Percentiles rank a stretch among this genome's conserved stretches.
phyloP scores from a whole-genome alignment of 2,888 invertebrate species.

The Xylocampa areola region DNA sequence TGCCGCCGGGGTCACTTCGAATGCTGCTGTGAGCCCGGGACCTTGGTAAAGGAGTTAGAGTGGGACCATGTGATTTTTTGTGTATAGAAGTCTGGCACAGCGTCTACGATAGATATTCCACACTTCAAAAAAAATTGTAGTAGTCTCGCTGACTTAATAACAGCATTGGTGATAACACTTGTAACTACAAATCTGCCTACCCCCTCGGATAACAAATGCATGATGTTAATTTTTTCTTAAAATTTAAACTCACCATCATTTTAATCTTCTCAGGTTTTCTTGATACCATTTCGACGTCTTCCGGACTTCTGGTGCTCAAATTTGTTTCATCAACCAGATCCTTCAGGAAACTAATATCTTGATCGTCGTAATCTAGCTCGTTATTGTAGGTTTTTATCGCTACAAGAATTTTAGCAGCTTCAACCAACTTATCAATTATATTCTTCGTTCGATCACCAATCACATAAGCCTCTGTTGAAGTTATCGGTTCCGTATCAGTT shows the following conservation, averaged over 20 bases:
- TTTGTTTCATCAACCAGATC: conserved; percentile 74
- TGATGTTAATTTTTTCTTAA: not conserved
- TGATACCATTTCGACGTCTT: conserved; percentile 72
- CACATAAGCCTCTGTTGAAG: conserved; percentile 53
- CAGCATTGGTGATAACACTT: too few species aligned
- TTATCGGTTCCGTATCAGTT: conserved; percentile 26
- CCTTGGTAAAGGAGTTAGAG: too few species aligned
- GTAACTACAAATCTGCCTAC: too few species aligned
- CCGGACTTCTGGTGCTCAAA: conserved; percentile 64
- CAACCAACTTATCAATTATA: conserved; percentile 8
- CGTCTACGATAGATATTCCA: too few species aligned
- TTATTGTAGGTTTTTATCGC: conserved; percentile 42
- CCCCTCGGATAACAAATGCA: too few species aligned
- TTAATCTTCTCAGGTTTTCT: conserved; percentile 23
- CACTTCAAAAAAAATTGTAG: too few species aligned
- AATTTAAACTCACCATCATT: conserved; percentile 54
- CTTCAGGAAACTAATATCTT: conserved; percentile 59
- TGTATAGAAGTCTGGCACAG: too few species aligned
- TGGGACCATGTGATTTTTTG: too few species aligned
- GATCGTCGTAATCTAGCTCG: conserved; percentile 38
- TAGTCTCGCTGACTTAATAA: too few species aligned
- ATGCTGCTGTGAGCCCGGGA: too few species aligned
- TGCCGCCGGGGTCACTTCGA: too few species aligned
- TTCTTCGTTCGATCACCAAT: conserved; percentile 38
- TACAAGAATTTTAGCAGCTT: conserved; percentile 18